A percentile compares a stretch with the other conserved stretches of the same genome.
These are phyloP conservation scores for Stercorarius parasiticus DNA, from an alignment of 2,113 vertebrate species.

Conservation along the genomic window DNA sequence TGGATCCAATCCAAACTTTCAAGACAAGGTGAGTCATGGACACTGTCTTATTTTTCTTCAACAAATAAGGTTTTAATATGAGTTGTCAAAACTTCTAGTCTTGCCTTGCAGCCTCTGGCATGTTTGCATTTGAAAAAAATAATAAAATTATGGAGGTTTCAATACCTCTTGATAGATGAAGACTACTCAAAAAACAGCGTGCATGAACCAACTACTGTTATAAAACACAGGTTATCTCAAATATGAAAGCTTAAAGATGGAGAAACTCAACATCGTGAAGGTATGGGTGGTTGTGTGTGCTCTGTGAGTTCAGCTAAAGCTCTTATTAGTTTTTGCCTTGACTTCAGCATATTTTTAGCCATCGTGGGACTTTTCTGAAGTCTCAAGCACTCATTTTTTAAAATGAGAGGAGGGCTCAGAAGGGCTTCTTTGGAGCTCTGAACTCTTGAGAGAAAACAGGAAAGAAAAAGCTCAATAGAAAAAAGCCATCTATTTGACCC, in stretches of 20 bases:
- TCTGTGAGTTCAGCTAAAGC: neutral
- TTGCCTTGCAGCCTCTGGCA: neutral
- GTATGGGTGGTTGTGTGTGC: neutral
- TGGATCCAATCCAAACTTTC: conserved; percentile 87
- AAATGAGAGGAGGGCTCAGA: neutral
- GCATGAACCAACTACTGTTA: neutral
- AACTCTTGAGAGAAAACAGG: neutral
- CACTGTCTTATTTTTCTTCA: neutral
- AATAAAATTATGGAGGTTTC: neutral
- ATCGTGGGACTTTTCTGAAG: neutral
- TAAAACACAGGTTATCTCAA: neutral
- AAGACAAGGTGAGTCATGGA: conserved; percentile 84
- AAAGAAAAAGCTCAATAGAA: neutral
- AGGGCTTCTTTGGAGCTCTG: neutral
- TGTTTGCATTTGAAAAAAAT: neutral
- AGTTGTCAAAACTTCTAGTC: neutral
- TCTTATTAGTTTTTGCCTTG: neutral
- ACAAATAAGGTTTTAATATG: neutral
- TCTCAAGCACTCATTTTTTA: neutral
- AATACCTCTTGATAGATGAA: neutral
- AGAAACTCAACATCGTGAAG: neutral
- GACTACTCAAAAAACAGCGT: neutral
- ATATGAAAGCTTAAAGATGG: neutral
- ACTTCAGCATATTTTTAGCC: neutral
- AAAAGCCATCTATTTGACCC: neutral